phyloP scores from a whole-genome alignment of 2,888 invertebrate species.

The Drosophila mettleri region DNA sequence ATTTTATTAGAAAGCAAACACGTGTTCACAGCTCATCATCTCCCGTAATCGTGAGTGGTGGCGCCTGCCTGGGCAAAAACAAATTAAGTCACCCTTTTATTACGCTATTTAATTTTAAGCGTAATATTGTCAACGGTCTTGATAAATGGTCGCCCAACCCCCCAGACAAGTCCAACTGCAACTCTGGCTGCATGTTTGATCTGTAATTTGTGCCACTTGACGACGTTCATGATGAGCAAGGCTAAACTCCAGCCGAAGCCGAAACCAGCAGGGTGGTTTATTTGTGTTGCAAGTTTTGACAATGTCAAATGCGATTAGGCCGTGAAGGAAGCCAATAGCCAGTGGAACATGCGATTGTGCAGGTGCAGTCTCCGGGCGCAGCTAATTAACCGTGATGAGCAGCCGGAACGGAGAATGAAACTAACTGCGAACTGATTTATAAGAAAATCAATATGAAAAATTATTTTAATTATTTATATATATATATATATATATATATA shows the following conservation, averaged over 20 bases:
- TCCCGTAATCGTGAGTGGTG: conserved; percentile 49
- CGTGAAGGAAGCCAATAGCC: conserved; percentile 40
- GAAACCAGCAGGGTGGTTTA: conserved; percentile 84
- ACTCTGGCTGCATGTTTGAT: conserved; percentile 72
- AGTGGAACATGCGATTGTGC: conserved; percentile 62
- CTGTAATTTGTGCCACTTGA: conserved; percentile 83
- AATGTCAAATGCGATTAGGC: conserved; percentile 66
- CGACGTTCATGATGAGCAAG: conserved; percentile 34
- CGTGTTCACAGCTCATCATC: conserved; percentile 83
- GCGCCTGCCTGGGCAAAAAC: conserved; percentile 66
- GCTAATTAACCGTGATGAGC: conserved; percentile 54
- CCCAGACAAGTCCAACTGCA: conserved; percentile 36
- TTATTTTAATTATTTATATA: not conserved
- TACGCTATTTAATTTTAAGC: conserved; percentile 82
- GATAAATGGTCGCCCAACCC: conserved; percentile 66
- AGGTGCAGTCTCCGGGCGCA: conserved; percentile 48
- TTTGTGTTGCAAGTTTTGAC: conserved; percentile 74
- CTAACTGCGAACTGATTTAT: conserved; percentile 60
- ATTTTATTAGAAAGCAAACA: conserved; percentile 84
- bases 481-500: not conserved
- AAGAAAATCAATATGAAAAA: not conserved
- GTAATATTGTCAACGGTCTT: conserved; percentile 80
- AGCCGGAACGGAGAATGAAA: conserved; percentile 20
- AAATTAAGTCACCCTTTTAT: conserved; percentile 84
- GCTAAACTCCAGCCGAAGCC: conserved; percentile 29